These are phyloP conservation scores for Cactoblastis cactorum DNA, from an alignment of 2,888 invertebrate species.

Conservation along the genomic window DNA sequence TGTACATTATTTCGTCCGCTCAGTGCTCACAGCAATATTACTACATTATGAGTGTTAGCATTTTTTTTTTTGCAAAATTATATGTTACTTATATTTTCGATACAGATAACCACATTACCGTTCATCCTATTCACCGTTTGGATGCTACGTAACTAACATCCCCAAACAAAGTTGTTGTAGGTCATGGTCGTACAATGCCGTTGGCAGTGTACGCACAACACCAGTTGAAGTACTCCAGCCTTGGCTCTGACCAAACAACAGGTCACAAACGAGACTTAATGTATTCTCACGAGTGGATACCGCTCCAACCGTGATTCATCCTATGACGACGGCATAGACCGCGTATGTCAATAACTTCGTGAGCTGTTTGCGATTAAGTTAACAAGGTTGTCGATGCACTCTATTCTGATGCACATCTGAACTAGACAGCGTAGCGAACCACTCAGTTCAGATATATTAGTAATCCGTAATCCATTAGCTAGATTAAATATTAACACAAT, in stretches of 20 bases:
- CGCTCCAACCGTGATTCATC: slow-evolving; percentile 9
- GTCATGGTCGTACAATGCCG: slow-evolving; percentile 11
- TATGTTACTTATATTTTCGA: neutral
- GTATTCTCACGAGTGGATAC: slow-evolving; percentile 9
- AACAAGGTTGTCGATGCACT: slow-evolving; percentile 10
- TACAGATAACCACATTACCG: neutral
- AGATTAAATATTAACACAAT: neutral
- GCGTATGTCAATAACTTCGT: slow-evolving; percentile 6
- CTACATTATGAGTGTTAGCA: neutral
- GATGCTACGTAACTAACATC: slow-evolving; percentile 1
- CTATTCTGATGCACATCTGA: neutral
- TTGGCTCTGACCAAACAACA: slow-evolving; percentile 16
- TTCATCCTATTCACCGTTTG: neutral
- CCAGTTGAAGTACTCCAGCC: slow-evolving; percentile 18
- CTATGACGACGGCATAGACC: slow-evolving; percentile 8
- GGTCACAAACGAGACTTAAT: slow-evolving; percentile 5
- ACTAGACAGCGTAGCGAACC: neutral
- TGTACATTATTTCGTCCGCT: neutral
- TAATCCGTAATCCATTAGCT: neutral
- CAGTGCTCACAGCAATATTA: neutral
- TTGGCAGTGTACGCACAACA: slow-evolving; percentile 21
- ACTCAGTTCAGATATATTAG: neutral
- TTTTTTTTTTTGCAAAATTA: neutral
- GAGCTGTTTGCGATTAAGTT: slow-evolving; percentile 1
- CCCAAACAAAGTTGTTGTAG: slow-evolving; percentile 9